A percentile compares a stretch with the other conserved stretches of the same genome.
Conservation (phyloP, 1,140 invertebrate species). For the Drosophila persimilis region DNA sequence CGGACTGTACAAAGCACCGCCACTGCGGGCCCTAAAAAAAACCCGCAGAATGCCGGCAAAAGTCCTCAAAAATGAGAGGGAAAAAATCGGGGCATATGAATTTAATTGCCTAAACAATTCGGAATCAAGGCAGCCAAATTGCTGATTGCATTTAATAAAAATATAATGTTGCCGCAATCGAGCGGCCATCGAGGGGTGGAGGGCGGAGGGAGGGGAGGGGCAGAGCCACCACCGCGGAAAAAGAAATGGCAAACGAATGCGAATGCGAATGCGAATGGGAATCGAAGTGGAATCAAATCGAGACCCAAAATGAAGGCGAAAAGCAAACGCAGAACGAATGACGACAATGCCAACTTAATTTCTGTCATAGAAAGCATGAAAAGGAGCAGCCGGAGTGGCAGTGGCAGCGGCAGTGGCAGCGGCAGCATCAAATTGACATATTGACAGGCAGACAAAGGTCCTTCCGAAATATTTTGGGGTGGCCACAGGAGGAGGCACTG, state of each 20-base stretch:
- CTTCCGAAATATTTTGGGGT: slow-evolving; percentile 10
- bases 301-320: slow-evolving; percentile 49
- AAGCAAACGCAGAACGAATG: slow-evolving; percentile 38
- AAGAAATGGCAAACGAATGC: slow-evolving; percentile 46
- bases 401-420: background rate
- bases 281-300: slow-evolving; percentile 55
- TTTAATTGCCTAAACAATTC: slow-evolving; percentile 74
- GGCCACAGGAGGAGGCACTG: slow-evolving; percentile 24
- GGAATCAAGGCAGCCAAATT: slow-evolving; percentile 56
- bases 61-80: slow-evolving; percentile 30
- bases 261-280: slow-evolving; percentile 24
- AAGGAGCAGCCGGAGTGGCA: slow-evolving; percentile 55
- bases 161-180: slow-evolving; percentile 46
- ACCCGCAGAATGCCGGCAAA: slow-evolving; percentile 22
- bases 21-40: background rate
- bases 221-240: slow-evolving; percentile 20
- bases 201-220: background rate
- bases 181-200: background rate
- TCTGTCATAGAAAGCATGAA: slow-evolving; percentile 68
- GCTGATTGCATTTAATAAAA: slow-evolving; percentile 62
- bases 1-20: too few species aligned
- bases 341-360: slow-evolving; percentile 76
- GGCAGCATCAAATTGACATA: slow-evolving; percentile 65
- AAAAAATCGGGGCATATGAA: slow-evolving; percentile 70
- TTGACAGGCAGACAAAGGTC: slow-evolving; percentile 73